Percentiles rank a stretch among this genome's conserved stretches.
These are phyloP conservation scores for Megaceryle torquata DNA, from an alignment of 2,113 vertebrate genomes.

Conservation along the genomic window DNA sequence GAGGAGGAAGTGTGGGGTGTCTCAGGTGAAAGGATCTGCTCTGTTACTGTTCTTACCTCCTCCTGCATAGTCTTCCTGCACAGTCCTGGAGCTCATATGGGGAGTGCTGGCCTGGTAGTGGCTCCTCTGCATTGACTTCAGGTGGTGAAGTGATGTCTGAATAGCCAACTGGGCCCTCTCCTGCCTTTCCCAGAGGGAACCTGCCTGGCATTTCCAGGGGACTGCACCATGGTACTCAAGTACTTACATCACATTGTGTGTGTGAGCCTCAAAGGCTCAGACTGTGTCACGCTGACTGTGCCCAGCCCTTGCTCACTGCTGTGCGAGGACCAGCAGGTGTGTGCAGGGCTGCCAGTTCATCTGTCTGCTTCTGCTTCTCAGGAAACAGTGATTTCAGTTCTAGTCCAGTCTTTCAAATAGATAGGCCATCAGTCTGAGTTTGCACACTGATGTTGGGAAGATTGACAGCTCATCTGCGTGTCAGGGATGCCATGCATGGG, in stretches of 20 bases:
- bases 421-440: background rate
- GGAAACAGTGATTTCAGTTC: background rate
- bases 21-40: background rate
- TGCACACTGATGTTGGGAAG: background rate
- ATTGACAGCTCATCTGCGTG: background rate
- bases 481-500: background rate
- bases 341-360: background rate
- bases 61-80: background rate
- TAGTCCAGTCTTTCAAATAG: background rate
- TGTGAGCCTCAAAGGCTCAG: background rate
- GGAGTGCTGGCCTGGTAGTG: background rate
- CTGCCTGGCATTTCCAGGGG: background rate
- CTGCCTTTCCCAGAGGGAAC: background rate
- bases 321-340: background rate
- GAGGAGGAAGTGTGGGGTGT: background rate
- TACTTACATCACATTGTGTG: fast-evolving
- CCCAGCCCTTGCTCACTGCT: background rate
- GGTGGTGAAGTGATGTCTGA: background rate
- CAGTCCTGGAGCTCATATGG: background rate
- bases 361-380: background rate
- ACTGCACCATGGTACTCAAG: background rate
- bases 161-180: background rate
- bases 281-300: background rate
- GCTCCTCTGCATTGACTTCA: background rate
- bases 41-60: background rate